Base-by-base conservation (phyloP, 2,113 vertebrate genomes). In the Daphoenositta chrysoptera region DNA sequence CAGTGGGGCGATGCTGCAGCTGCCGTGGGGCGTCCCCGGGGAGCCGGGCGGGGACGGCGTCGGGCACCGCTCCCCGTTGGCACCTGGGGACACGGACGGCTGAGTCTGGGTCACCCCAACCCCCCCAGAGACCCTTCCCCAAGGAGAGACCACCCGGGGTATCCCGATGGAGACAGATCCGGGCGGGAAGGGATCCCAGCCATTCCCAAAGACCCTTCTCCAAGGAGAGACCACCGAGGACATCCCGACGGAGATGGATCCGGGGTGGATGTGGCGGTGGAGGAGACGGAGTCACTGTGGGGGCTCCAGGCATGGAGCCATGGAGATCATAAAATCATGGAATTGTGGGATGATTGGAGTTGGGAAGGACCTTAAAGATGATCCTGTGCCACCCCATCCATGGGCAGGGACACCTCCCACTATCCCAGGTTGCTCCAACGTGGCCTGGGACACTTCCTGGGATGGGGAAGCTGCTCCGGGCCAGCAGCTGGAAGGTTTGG, bases 1-100 rank as follows among this genome's bases (percentile, higher is more conserved):
- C 95, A 99, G 97, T 0, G 99, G 99, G 10, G 98, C 98, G 37
- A 99, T 99, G 97, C 97, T 98, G 93, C 99, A 99, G 96, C 99
- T 99, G 33, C 98, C 99, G 16, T 97, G 94, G 48, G 94, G 96
- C 0, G 86, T 97, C 45, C 97, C 98, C 0, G 98, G 98, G 44
- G 98, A 98, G 71, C 98, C 96, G 0, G 99, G 98, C 2, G 98
- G 98, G 66, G 98, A 99, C 0, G 98, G 98, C 0, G 98, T 98
- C 0, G 66, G 97, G n/a, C 98, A 98, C n/a, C 39, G 72, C 48
- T 97, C 91, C 1, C 98, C 68, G 4, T 69, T 97, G 65, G 97
- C 95, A 94, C 96, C 99, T 99, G 94, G 11, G 81, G 95, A 81
- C 61, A 60, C 37, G 39, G 60, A 48, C 3, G 0, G 20, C 44